phyloP scores from a whole-genome alignment of 2,113 vertebrate genomes.

The Platysternon megacephalum region DNA sequence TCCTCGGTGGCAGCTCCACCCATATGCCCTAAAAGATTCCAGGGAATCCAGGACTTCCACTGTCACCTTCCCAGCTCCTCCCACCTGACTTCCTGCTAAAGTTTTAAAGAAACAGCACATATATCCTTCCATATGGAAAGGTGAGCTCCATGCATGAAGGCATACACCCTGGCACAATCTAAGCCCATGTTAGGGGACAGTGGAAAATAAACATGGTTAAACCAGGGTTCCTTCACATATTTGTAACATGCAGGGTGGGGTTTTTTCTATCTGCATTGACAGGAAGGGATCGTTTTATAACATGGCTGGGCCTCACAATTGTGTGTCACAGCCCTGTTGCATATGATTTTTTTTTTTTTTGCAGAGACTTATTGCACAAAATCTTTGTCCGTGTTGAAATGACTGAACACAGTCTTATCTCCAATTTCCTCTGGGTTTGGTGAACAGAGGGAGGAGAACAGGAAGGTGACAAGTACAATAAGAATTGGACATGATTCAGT shows the following conservation, averaged over 20 bases:
- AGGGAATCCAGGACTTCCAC: background rate
- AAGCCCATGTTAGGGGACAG: background rate
- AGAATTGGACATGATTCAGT: background rate
- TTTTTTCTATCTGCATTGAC: too few species aligned
- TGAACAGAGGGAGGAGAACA: background rate
- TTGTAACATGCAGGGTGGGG: background rate
- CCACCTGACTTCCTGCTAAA: background rate
- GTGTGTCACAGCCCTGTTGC: background rate
- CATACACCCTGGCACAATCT: background rate
- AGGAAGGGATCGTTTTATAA: background rate
- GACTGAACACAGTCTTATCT: background rate
- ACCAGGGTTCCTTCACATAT: background rate
- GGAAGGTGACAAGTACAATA: background rate
- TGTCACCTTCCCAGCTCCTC: background rate
- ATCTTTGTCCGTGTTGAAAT: background rate
- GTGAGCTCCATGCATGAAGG: background rate
- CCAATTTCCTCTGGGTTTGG: background rate
- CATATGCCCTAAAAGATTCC: background rate
- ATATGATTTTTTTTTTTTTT: background rate
- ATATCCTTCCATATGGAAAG: background rate
- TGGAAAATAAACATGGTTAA: background rate
- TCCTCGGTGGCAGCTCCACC: background rate
- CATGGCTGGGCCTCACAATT: background rate
- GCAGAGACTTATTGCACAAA: background rate
- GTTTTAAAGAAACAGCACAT: background rate